These are phyloP conservation scores for Parnassius apollo DNA, from an alignment of 2,888 invertebrate species.

Conservation along the genomic window DNA sequence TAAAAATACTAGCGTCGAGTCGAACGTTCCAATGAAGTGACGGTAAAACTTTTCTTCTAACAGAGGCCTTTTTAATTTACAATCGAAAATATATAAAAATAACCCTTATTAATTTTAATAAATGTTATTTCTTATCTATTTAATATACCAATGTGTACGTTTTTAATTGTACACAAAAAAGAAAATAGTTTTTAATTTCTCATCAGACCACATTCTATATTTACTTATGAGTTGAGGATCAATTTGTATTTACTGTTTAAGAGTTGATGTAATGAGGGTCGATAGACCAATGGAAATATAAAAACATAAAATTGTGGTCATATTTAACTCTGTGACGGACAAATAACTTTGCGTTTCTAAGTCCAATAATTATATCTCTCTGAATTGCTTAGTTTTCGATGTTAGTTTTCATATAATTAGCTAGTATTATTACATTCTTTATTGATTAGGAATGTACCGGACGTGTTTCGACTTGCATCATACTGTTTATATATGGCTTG, in stretches of 20 bases:
- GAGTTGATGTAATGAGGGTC: conserved; percentile 12
- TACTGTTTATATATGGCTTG: background rate
- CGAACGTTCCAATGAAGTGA: conserved; percentile 27
- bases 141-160: background rate
- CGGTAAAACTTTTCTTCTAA: conserved; percentile 37
- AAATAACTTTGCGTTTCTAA: conserved; percentile 11
- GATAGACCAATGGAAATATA: conserved; percentile 1
- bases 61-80: conserved; percentile 49
- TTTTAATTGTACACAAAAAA: conserved; percentile 15
- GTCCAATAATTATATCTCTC: conserved; percentile 40
- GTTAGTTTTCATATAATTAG: conserved; percentile 63
- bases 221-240: conserved; percentile 1
- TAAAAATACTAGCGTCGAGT: conserved; percentile 12
- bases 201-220: background rate
- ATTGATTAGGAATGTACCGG: conserved; percentile 43
- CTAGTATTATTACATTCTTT: conserved; percentile 56
- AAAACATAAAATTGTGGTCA: conserved; percentile 6
- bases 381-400: conserved; percentile 64
- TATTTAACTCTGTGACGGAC: conserved; percentile 13
- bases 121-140: conserved; percentile 6
- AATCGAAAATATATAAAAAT: conserved; percentile 13
- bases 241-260: background rate
- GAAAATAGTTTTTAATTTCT: conserved; percentile 9
- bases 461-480: conserved; percentile 33
- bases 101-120: conserved; percentile 8